phyloP scores from a whole-genome alignment of 1,140 invertebrate genomes.

The Dinoponera quadriceps region DNA sequence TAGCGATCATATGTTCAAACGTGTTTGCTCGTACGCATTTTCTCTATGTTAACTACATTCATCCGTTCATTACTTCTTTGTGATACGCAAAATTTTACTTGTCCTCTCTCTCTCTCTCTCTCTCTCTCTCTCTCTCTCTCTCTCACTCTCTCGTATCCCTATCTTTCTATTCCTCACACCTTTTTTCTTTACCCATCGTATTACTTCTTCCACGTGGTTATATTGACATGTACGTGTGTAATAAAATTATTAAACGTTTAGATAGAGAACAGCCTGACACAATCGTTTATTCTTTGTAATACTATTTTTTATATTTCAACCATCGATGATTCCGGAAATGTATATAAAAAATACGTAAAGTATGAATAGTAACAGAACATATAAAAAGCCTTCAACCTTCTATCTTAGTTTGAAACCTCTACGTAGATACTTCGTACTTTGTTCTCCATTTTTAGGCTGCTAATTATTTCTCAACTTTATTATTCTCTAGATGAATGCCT shows the following conservation, averaged over 20 bases:
- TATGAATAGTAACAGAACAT: conserved; percentile 56
- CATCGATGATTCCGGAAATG: conserved; percentile 69
- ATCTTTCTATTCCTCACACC: neutral
- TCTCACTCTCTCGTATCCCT: neutral
- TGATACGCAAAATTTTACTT: conserved; percentile 19
- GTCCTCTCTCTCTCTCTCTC: conserved; percentile 35
- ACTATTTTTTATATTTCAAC: conserved; percentile 64
- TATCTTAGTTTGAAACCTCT: conserved; percentile 86
- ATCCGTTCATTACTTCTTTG: conserved; percentile 2
- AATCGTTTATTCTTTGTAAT: conserved; percentile 7
- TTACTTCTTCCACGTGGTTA: conserved; percentile 40
- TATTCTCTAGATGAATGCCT: conserved; percentile 73
- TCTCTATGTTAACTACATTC: conserved; percentile 47
- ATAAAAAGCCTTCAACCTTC: conserved; percentile 82
- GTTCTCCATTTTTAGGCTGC: conserved; percentile 64
- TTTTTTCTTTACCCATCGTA: neutral
- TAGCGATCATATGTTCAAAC: conserved; percentile 58
- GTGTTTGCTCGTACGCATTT: conserved; percentile 54
- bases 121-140: neutral
- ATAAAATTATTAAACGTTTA: neutral
- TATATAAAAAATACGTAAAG: conserved; percentile 72
- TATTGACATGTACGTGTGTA: conserved; percentile 43
- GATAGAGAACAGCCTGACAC: neutral
- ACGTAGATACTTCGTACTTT: conserved; percentile 78
- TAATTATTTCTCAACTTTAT: conserved; percentile 61